Evolutionary conservation across 2,113 vertebrate species (phyloP), one percentile per base, ranked within the genome.

Genomic region (Trogon melanurus): DNA sequence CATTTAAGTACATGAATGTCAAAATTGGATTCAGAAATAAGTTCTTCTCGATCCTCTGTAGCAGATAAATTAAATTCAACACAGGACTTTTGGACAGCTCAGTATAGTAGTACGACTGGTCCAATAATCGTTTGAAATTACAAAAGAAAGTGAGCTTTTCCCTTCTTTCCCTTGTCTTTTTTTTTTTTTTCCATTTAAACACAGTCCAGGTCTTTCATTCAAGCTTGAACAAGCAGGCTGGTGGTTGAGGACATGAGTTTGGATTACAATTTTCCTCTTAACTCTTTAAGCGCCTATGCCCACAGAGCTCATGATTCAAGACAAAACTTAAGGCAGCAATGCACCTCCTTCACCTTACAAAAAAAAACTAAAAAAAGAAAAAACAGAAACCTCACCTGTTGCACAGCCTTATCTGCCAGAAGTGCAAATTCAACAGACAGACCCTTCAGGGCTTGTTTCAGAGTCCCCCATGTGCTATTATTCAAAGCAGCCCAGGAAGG

Each of bases 351-450:
- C 36, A 29, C 20, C 57, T 70, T 30, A 71, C 16, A 38, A 10
- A n/a, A 34, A 51, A 13, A 15, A 4, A 16, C 13, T 32, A 11
- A 10, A 11, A 11, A 5, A 22, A 7, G 0, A 5, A 7, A 18
- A 36, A 29, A 14, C 2, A 10, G 25, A 41, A 22, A 66, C 85
- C 96, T 86, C 97, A 99, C 99, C 99, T 99, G 99, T 86, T 99
- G 98, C 36, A 98, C 98, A 2, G 99, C 99, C 97, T 99, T 99
- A 97, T 99, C 99, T 2, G 99, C 99, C 16, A 99, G 97, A 88
- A 99, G 96, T 0, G 98, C 98, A 27, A 99, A 99, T 95, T 99
- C 99, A 71, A 99, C 98, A 5, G 99, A 99, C 47, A 99, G 98
- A 91, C 99, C 99, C 95, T 98, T 99, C 72, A 99, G 93, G 3